Evolutionary conservation across 2,888 invertebrate genomes (phyloP), one percentile per base, ranked within the genome.

Genomic region (Dryomyza anilis): DNA sequence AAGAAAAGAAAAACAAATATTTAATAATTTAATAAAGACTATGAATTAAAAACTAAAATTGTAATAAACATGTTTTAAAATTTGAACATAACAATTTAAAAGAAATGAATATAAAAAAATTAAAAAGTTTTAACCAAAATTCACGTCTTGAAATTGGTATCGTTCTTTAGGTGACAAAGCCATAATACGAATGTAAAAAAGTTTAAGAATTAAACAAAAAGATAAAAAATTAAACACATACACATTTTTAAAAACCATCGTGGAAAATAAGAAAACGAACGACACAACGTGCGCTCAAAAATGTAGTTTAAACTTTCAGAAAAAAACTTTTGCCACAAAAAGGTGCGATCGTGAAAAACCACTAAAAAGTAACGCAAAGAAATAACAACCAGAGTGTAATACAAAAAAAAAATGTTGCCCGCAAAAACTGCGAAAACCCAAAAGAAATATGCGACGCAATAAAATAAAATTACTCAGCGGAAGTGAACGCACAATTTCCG

Each of bases 391-490:
- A 52, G 23, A 12, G n/a, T 12, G 52, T 14, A 2, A 39, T 2
- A 16, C 21, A 60, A 21, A 27, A 43, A 52, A 8, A 7, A 8
- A 29, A n/a, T n/a, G n/a, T n/a, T 7, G 6, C 7, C 29, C 8
- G 19, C 29, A n/a, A 21, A 30, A 30, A 29, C 53, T 16, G 55
- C 12, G 14, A 50, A 12, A 48, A 48, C 23, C 19, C 16, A 50
- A 1, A 21, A 50, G 25, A 7, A 27, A 21, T 25, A 50, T 50
- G 25, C 27, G 52, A 56, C 61, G 45, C 56, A 65, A 56, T 57
- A 56, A 62, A 65, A 43, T 43, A 43, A 46, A 46, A 53, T 25
- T 19, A 62, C 43, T 21, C 36, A 52, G 12, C 39, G 52, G 52
- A 52, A 39, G 19, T 55, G 33, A 55, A 21, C 33, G 55, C 55